Conservation (phyloP, 2,888 invertebrate genomes). For the Athrips mouffetella region DNA sequence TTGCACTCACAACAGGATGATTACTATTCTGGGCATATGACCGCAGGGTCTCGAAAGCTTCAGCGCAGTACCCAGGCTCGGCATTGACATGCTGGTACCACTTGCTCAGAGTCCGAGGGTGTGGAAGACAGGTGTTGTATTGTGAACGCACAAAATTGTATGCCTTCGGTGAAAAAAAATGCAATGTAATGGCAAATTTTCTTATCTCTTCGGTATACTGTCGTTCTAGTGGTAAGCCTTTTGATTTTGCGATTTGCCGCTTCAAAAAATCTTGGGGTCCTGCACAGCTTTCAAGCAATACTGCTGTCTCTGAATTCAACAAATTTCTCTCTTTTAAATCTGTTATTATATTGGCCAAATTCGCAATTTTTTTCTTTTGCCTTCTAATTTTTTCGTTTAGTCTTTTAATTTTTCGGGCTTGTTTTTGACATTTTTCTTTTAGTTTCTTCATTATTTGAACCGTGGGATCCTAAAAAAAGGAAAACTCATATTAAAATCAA, state of each 20-base stretch:
- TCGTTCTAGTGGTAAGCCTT: constrained; percentile 12
- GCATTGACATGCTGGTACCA: constrained; percentile 19
- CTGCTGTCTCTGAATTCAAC: constrained; percentile 7
- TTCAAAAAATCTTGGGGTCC: constrained; percentile 17
- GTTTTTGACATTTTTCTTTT: background rate
- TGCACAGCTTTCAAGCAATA: constrained; percentile 10
- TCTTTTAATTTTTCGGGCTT: background rate
- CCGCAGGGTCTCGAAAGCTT: constrained; percentile 20
- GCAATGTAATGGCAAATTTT: constrained; percentile 15
- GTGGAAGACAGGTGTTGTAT: constrained; percentile 18
- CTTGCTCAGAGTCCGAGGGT: constrained; percentile 11
- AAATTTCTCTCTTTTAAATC: constrained; percentile 12
- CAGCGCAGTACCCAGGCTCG: constrained; percentile 17
- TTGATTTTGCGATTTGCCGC: constrained; percentile 11
- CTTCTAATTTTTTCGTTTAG: constrained; percentile 16
- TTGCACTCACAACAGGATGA: constrained; percentile 3
- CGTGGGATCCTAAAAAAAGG: background rate
- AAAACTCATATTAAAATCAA: too few relatives aligned
- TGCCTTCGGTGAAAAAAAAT: constrained; percentile 19
- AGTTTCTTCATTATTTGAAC: background rate
- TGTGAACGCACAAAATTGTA: constrained; percentile 14
- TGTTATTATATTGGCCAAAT: constrained; percentile 8
- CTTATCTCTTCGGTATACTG: constrained; percentile 11
- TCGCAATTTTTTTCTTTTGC: constrained; percentile 13
- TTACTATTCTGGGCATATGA: background rate